Conservation (phyloP, 2,888 invertebrate genomes). For the Chelonus formosanus region DNA sequence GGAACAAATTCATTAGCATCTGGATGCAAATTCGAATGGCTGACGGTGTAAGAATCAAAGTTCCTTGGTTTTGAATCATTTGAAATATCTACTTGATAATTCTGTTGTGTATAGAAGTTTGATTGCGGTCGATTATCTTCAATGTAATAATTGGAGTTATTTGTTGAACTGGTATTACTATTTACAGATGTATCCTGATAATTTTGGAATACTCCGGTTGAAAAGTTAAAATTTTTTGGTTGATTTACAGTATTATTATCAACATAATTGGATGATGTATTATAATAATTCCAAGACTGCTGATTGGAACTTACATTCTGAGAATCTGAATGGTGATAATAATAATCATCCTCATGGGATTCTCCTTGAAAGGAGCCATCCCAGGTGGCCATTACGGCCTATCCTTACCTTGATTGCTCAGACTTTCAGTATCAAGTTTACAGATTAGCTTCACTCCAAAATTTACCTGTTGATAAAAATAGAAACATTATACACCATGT, state of each 20-base stretch:
- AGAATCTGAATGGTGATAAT: constrained; percentile 46
- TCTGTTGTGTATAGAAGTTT: too few relatives aligned
- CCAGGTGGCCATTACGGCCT: constrained; percentile 59
- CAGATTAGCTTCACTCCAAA: too few relatives aligned
- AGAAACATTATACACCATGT: too few relatives aligned
- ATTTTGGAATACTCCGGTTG: constrained; percentile 27
- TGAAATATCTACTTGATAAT: constrained; percentile 10
- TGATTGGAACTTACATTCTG: constrained; percentile 39
- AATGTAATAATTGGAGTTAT: constrained; percentile 25
- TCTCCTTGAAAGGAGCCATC: constrained; percentile 56
- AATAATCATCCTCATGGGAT: constrained; percentile 53
- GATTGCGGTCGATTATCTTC: constrained; percentile 33
- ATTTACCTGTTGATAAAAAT: too few relatives aligned
- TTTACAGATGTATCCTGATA: constrained; percentile 1
- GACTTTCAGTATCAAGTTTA: too few relatives aligned
- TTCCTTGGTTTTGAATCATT: constrained; percentile 11
- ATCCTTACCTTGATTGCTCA: not conserved
- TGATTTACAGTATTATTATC: not conserved
- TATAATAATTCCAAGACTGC: constrained; percentile 46
- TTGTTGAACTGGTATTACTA: not conserved
- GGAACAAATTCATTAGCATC: constrained; percentile 72
- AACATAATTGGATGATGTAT: constrained; percentile 31
- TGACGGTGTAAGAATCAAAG: constrained; percentile 23
- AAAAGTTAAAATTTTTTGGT: not conserved
- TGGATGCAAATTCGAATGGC: constrained; percentile 68